Evolutionary conservation across 1,140 invertebrate genomes (phyloP), one percentile per base, ranked within the genome.

Genomic region (Bradysia coprophila): DNA sequence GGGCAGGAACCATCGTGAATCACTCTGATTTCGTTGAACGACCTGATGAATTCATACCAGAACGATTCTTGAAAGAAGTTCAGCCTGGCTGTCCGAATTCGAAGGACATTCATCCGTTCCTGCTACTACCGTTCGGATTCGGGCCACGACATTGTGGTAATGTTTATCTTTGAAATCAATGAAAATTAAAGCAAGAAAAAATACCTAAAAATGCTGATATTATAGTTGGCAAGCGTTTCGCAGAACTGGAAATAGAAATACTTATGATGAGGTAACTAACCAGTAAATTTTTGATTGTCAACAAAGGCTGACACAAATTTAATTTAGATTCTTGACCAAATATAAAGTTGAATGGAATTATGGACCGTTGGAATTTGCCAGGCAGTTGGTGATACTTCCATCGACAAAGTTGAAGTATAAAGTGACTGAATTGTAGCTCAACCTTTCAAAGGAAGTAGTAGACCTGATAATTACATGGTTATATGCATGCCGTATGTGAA

Each of bases 111-210:
- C 63, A 76, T 59, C 73, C 73, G 0, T 78, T 71, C 45, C 58
- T 71, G 0, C 67, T 73, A 22, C 57, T 81, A 38, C 70, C 75
- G 5, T 81, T 79, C 61, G 77, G 76, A 16, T 71, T 69, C 50
- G 78, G 76, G 3, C 50, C 57, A 13, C 53, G 69, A 22, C 57
- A 57, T 31, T 68, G 64, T 49, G 63, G 3, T 49, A 51, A 51
- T 45, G 58, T 45, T 55, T 67, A 40, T 58, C 66, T 1, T 59
- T 66, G 45, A 52, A 65, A 21, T 62, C 68, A 49, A 59, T 68
- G 38, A 53, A 59, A 44, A 55, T 55, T 11, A 47, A 67, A 4
- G 33, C 63, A 4, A 49, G 58, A 28, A 67, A 20, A 20, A 20
- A 6, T 19, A 13, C 19, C 3, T 16, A n/a, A n/a, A n/a, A 36